These are phyloP conservation scores for Mormyrus iriodes DNA, from an alignment of 2,113 vertebrate genomes.

Conservation along the genomic window DNA sequence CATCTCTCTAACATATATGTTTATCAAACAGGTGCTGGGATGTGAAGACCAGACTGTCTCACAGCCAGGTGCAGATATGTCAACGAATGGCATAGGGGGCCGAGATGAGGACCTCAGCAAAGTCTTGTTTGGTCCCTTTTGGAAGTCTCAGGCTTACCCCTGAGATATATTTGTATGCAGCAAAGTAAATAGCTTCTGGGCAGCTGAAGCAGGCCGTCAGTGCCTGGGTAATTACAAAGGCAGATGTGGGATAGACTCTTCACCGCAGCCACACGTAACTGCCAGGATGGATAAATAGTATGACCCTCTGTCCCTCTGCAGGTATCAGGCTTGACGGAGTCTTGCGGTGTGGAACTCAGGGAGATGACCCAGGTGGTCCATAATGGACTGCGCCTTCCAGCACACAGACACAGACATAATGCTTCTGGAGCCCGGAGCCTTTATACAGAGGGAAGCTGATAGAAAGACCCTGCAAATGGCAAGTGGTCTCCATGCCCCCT, in stretches of 20 bases:
- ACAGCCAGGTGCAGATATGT: conserved; percentile 26
- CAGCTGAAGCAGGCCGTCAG: background rate
- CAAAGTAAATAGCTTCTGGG: conserved; percentile 17
- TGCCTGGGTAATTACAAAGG: background rate
- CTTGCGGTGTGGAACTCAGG: conserved; percentile 24
- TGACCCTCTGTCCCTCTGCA: conserved; percentile 17
- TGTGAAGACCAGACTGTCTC: background rate
- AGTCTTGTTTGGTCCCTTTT: background rate
- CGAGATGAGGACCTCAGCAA: background rate
- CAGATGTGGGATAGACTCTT: conserved; percentile 1
- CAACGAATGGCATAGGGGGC: background rate
- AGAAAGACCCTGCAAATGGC: background rate
- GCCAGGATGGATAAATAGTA: conserved; percentile 39
- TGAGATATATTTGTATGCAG: background rate
- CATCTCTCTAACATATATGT: background rate
- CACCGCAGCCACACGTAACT: conserved; percentile 20
- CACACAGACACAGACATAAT: background rate
- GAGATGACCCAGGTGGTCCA: background rate
- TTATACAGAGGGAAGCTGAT: background rate
- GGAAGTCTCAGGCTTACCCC: background rate
- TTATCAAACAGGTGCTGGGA: background rate
- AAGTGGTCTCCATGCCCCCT: background rate
- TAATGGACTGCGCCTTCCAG: background rate
- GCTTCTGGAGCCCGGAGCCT: background rate
- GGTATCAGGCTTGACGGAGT: conserved; percentile 29